Base-by-base conservation (phyloP, 2,888 invertebrate species). In the Ectemnius lituratus region DNA sequence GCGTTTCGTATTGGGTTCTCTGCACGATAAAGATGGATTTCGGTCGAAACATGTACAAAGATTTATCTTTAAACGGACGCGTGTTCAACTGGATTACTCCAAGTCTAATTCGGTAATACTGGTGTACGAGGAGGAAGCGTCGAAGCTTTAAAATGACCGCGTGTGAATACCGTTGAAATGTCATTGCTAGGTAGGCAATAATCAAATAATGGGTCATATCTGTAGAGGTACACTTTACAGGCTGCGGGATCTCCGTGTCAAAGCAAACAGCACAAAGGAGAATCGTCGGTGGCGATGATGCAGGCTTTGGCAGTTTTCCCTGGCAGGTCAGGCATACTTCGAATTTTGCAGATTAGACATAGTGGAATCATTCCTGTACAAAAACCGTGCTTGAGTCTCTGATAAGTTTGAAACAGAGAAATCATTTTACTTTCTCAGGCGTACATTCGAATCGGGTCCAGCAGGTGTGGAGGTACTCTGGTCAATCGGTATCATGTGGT, bases 211-310 rank as follows among this genome's bases (percentile, higher is more conserved):
- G 57, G n/a, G 1, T 52, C 47, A 52, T 13, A 23, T 56, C 16
- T 52, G 11, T 52, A 52, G 16, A 14, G 16, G 16, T 16, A 13
- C n/a, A 52, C 52, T 52, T 52, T 93, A 23, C 93, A 97, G 97
- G 96, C 87, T 98, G 98, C 88, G 97, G 98, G 46, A 94, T 97
- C 83, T 96, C 97, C 6, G 94, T 95, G 56, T 94, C 95, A 78
- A 96, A 96, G 89, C 96, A 96, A 89, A 95, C 96, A 14, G 97
- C 97, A 0, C 97, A 97, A 88, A 93, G 97, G 23, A 93, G 98
- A 81, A 97, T 98, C 79, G 97, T 98, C 20, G 98, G 98, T 0
- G 98, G 98, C 0, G 97, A 97, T 85, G 97, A 98, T 89, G 97
- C 98, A 0, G 97, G 97, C 61, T 98, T 98, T 90, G 97, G 97